Base-by-base conservation (phyloP, 2,113 vertebrate genomes). In the Salvelinus namaycush region DNA sequence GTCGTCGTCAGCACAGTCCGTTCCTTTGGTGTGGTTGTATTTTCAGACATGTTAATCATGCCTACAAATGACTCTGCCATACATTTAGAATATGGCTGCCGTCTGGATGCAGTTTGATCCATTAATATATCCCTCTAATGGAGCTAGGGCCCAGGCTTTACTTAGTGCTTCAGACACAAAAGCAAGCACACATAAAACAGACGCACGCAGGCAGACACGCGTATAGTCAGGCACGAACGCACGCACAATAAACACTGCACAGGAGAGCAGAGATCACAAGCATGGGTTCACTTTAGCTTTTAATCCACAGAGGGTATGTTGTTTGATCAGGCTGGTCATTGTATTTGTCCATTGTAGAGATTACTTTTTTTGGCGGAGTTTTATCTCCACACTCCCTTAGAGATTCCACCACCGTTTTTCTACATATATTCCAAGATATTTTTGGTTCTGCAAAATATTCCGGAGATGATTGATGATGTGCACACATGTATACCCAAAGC, bases 41-140 rank as follows among this genome's bases (percentile, higher is more conserved):
- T 71, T 82, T 80, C 76, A 87, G 75, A 83, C 83, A 83, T 73
- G 79, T 75, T 80, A 82, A 82, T 80, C 76, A 81, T 83, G 68
- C 68, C 76, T 78, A 51, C 77, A 79, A 70, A 85, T 87, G 86
- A 76, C 73, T 77, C 76, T 76, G 76, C 77, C 79, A 79, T 85
- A 73, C 81, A 77, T 51, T 79, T 76, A 62, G 71, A 81, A 60
- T 62, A 73, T 65, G 70, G 39, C 78, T 79, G 54, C 76, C 76
- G 76, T 81, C 72, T 76, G 85, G 68, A 84, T 22, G 67, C 76
- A 74, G 75, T 75, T 74, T 62, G 34, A 76, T 59, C 78, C 66
- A 78, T 79, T 83, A 85, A 86, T 78, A 86, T 76, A 88, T 79
- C 73, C 57, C 72, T 73, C 68, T 66, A 72, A 73, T 59, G 48